These are phyloP conservation scores for Cardiocondyla obscurior DNA, from an alignment of 1,140 invertebrate species.

Conservation along the genomic window DNA sequence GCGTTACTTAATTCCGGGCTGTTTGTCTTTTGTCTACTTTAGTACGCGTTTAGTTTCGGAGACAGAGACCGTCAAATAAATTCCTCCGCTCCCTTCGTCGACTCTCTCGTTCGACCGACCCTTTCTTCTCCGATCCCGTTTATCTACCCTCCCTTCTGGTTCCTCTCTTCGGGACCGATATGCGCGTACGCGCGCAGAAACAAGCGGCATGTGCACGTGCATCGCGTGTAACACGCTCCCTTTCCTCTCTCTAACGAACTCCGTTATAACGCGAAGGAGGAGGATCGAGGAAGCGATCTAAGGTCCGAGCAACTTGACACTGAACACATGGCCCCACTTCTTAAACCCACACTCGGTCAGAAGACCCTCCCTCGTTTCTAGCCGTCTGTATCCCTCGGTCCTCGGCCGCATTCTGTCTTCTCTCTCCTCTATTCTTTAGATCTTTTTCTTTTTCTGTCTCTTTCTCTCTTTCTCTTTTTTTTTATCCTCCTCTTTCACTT, in stretches of 20 bases:
- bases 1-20: conserved; percentile 34
- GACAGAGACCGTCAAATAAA: conserved; percentile 17
- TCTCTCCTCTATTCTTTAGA: no score
- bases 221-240: conserved; percentile 39
- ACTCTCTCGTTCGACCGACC: conserved; percentile 7
- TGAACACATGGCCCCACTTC: conserved; percentile 81
- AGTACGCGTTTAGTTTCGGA: neutral
- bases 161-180: conserved; percentile 17
- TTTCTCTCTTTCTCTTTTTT: conserved; percentile 23
- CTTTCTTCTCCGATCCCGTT: conserved; percentile 31
- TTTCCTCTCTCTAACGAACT: conserved; percentile 19
- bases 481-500: neutral
- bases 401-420: conserved; percentile 34
- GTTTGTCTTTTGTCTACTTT: conserved; percentile 47
- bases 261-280: conserved; percentile 50
- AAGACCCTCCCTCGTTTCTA: conserved; percentile 65
- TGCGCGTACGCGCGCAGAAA: conserved; percentile 24
- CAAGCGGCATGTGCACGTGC: conserved; percentile 46
- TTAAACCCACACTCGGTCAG: conserved; percentile 78
- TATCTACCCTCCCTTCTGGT: conserved; percentile 41
- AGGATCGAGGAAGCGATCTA: conserved; percentile 59
- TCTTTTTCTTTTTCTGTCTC: neutral
- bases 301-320: conserved; percentile 80
- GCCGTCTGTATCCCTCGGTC: conserved; percentile 11
- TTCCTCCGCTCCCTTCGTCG: neutral